Evolutionary conservation across 2,888 invertebrate species (phyloP).

Genomic region (Slavum lentiscoides): DNA sequence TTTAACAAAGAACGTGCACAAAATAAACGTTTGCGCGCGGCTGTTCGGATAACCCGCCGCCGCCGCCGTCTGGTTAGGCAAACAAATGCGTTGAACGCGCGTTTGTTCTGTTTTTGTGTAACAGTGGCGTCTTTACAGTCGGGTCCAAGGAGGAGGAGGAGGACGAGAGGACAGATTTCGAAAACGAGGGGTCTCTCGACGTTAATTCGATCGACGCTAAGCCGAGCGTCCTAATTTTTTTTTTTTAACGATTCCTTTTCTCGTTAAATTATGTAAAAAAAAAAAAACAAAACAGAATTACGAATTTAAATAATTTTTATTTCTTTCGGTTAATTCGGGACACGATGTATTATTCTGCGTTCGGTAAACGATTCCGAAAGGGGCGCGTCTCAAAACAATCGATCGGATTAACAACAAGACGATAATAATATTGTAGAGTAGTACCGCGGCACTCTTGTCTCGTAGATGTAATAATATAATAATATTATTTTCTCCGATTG

Average conservation of each 20-base stretch:
- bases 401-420: not conserved
- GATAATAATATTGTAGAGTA: too few species aligned
- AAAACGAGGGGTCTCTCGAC: conserved; percentile 24
- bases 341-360: conserved; percentile 7
- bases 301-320: conserved; percentile 23
- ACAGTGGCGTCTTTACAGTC: not conserved
- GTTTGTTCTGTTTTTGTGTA: conserved; percentile 8
- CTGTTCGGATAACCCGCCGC: not conserved
- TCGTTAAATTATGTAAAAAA: conserved; percentile 7
- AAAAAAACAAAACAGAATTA: not conserved
- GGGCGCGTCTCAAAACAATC: not conserved
- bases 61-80: conserved; percentile 6
- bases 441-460: too few species aligned
- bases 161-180: conserved; percentile 11
- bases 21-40: conserved; percentile 19
- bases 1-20: conserved; percentile 13
- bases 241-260: conserved; percentile 6
- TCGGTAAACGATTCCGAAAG: conserved; percentile 1
- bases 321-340: not conserved
- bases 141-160: not conserved
- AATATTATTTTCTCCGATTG: too few species aligned
- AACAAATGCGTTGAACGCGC: conserved; percentile 23
- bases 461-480: too few species aligned
- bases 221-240: conserved; percentile 3
- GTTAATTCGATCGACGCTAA: conserved; percentile 40